Conservation (phyloP, 2,113 vertebrate genomes). For the Amphiprion ocellaris region DNA sequence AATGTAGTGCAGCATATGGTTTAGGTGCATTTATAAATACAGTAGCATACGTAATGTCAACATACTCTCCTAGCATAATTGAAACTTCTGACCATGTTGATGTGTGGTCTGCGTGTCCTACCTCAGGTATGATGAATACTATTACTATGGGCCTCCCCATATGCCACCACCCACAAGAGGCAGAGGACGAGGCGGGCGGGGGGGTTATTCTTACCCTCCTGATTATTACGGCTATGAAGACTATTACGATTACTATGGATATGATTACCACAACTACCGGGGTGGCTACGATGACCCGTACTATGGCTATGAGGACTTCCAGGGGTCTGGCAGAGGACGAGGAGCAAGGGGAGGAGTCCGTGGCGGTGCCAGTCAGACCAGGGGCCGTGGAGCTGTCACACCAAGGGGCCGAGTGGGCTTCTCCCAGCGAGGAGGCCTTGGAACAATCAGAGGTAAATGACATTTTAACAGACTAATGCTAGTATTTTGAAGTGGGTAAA, state of each 20-base stretch:
- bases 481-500: not conserved
- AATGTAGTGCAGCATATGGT: too few species aligned
- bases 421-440: slow-evolving; percentile 95
- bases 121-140: slow-evolving; percentile 99
- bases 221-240: slow-evolving; percentile 99
- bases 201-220: slow-evolving; percentile 96
- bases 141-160: slow-evolving; percentile 97
- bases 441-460: slow-evolving; percentile 95
- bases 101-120: not conserved
- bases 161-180: slow-evolving; percentile 97
- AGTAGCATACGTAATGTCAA: too few species aligned
- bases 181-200: slow-evolving; percentile 93
- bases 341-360: slow-evolving; percentile 93
- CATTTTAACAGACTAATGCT: slow-evolving; percentile 23
- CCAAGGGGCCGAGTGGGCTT: slow-evolving; percentile 94
- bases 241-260: slow-evolving; percentile 99
- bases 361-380: slow-evolving; percentile 71
- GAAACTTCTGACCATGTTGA: not conserved
- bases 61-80: too few species aligned
- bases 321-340: slow-evolving; percentile 96
- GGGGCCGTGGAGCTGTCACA: slow-evolving; percentile 92
- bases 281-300: slow-evolving; percentile 99
- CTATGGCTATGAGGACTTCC: slow-evolving; percentile 99
- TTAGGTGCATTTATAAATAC: too few species aligned
- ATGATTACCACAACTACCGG: slow-evolving; percentile 99